Conservation (phyloP, 2,113 vertebrate species). For the Microcebus griseorufus region DNA sequence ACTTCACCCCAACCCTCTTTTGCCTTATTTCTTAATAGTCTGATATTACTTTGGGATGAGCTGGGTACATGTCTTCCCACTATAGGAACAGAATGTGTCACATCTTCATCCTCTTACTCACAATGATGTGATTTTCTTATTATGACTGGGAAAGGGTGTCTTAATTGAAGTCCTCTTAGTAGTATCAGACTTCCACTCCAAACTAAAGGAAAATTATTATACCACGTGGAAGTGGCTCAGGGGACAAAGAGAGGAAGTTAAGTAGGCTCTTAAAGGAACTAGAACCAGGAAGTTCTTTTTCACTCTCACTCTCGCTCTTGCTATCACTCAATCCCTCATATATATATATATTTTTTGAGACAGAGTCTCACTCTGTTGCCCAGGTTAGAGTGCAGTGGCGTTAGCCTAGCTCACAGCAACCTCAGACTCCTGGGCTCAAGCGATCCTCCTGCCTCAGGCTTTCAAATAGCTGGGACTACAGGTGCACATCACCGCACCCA, state of each 20-base stretch:
- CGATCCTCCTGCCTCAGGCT: too few relatives aligned
- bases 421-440: too few relatives aligned
- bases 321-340: background rate
- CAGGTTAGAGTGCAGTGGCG: too few relatives aligned
- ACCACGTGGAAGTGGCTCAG: background rate
- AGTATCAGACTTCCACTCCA: background rate
- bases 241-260: background rate
- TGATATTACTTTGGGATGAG: background rate
- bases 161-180: background rate
- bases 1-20: background rate
- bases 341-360: too few relatives aligned
- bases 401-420: too few relatives aligned
- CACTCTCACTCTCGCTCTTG: background rate
- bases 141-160: background rate
- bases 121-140: background rate
- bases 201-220: background rate
- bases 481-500: too few relatives aligned
- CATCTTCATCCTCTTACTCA: background rate
- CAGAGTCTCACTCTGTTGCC: too few relatives aligned
- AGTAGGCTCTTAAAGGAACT: background rate
- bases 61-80: background rate
- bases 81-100: background rate
- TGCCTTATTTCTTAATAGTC: background rate
- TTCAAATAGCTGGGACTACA: too few relatives aligned
- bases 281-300: background rate